Conservation (phyloP, 2,888 invertebrate genomes). For the Villa cingulata region DNA sequence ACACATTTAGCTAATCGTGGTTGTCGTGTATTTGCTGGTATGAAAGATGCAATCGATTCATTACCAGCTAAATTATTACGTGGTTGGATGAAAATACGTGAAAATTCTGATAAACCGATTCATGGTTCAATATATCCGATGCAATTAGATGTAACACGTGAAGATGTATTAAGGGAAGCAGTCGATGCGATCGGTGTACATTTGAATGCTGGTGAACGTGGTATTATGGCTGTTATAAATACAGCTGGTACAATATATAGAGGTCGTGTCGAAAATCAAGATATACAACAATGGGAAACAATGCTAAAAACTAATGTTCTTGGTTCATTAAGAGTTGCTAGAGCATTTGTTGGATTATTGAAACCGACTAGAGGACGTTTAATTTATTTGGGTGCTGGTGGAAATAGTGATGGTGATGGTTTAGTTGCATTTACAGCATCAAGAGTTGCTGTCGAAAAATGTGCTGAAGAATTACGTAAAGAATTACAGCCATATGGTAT, state of each 20-base stretch:
- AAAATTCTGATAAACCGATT: slow-evolving; percentile 36
- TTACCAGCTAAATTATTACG: slow-evolving; percentile 47
- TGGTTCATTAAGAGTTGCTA: slow-evolving; percentile 56
- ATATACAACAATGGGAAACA: slow-evolving; percentile 47
- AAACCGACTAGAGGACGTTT: slow-evolving; percentile 51
- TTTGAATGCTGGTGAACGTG: slow-evolving; percentile 70
- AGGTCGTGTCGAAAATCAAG: slow-evolving; percentile 53
- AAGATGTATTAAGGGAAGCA: slow-evolving; percentile 66
- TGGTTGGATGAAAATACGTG: slow-evolving; percentile 48
- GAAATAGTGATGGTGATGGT: slow-evolving; percentile 38
- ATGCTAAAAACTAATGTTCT: slow-evolving; percentile 57
- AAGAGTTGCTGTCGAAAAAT: slow-evolving; percentile 67
- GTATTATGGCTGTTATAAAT: slow-evolving; percentile 66
- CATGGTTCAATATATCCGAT: slow-evolving; percentile 50
- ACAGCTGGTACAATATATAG: slow-evolving; percentile 65
- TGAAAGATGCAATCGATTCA: slow-evolving; percentile 43
- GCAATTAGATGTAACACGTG: slow-evolving; percentile 64
- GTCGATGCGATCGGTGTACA: slow-evolving; percentile 65
- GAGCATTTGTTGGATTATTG: slow-evolving; percentile 60
- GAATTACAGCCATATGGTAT: slow-evolving; percentile 57
- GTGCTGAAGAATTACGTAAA: slow-evolving; percentile 55
- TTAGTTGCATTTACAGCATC: slow-evolving; percentile 46
- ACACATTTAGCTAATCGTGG: slow-evolving; percentile 57
- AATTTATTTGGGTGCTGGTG: slow-evolving; percentile 47
- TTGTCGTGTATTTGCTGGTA: slow-evolving; percentile 65